Base-by-base conservation (phyloP, 2,113 vertebrate genomes). In the Egretta garzetta region DNA sequence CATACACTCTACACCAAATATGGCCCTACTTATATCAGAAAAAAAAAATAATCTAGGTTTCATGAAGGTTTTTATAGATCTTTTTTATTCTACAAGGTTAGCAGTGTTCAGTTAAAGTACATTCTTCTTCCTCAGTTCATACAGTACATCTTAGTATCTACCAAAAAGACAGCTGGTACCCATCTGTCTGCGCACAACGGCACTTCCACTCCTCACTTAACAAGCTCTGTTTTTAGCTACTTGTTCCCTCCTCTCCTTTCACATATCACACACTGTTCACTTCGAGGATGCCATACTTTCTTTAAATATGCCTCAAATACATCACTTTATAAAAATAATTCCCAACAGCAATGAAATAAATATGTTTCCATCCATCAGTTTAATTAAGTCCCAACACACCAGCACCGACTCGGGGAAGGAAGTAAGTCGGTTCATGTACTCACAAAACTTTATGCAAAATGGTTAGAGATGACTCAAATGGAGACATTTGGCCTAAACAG, bases 121-220 rank as follows among this genome's bases (percentile, higher is more conserved):
- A 14, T 86, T 87, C 30, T 73, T 60, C 26, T 82, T 89, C 45
- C 37, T 66, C 50, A 14, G 53, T 67, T 95, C 89, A 39, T 70
- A 59, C 2, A 73, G 32, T 21, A 8, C 16, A 33, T 87, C 80
- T 90, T 24, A 33, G 17, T 47, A 28, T 50, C 70, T 55, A 87
- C 58, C 62, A 70, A 72, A 91, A 68, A 75, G 86, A 56, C 94
- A 96, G 89, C 91, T 93, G 89, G 80, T 72, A 80, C 58, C 93
- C 95, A 93, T 96, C 84, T 91, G 77, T 66, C 87, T 87, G 35
- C 56, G 41, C 86, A 87, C 56, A 68, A 32, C 12, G 64, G 49
- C 76, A 49, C 62, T 93, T 75, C 85, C 35, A 59, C 60, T 62
- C 47, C 64, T 86, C 73, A 80, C n/a, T 86, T 86, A 16, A 81